Evolutionary conservation across 2,888 invertebrate species (phyloP), one percentile per base, ranked within the genome.

Genomic region (Mechanitis messenoides): DNA sequence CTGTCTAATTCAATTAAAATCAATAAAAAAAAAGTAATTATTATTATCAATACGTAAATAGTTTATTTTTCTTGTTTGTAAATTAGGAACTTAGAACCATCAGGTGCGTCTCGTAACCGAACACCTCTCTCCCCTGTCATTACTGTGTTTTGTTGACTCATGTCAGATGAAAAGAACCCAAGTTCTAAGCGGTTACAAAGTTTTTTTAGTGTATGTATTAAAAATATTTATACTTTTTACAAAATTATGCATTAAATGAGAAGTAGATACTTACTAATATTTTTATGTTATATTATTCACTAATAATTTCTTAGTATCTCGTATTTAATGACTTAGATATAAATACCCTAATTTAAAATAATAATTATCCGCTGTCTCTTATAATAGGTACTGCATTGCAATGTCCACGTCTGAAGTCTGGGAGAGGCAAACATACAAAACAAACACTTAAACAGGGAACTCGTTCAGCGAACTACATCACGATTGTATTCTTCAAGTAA

Each of bases 401-500:
- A 33, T 46, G 63, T 64, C 63, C 64, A 61, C 64, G 67, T 66
- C 65, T 61, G 68, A 63, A 67, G 69, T 64, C 68, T 68, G 63
- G 55, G 65, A 69, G 71, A 68, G 72, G 65, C 66, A 69, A 69
- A 69, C 72, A 72, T 55, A 68, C 62, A 67, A 59, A 68, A 64
- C 71, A 72, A 69, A 67, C 70, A 71, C 63, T 69, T 69, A 69
- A 65, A 67, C 68, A 68, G 54, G 69, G 50, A 3, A 31, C 50
- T 28, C 11, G 9, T 9, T 11, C 50, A 50, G 50, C 57, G 59
- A 31, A n/a, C 28, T 31, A 31, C 31, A 31, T 42, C 42, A 42
- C 42, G 42, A 42, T 42, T 42, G 42, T 42, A 42, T 42, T 42
- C 42, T 42, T 42, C 42, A 42, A 42, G 42, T 9, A 42, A 42